phyloP scores from a whole-genome alignment of 1,140 invertebrate genomes.

The Battus philenor region DNA sequence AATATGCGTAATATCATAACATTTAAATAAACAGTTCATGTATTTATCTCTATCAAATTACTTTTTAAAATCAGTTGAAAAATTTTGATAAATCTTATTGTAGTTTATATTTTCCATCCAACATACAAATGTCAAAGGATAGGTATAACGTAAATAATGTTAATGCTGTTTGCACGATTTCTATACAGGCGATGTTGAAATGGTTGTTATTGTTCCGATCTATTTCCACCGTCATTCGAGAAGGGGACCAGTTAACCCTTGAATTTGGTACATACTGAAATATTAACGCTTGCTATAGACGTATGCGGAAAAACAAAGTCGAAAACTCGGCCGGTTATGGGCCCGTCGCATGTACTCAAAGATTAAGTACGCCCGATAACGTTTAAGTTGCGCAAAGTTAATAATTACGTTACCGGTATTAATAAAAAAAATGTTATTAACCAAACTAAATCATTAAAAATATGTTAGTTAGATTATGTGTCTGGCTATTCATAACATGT shows the following conservation, averaged over 20 bases:
- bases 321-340: conserved; percentile 67
- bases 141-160: conserved; percentile 11
- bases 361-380: conserved; percentile 34
- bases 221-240: conserved; percentile 29
- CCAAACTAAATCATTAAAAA: no score
- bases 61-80: no score
- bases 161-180: conserved; percentile 4
- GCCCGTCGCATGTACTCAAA: conserved; percentile 62
- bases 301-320: conserved; percentile 72
- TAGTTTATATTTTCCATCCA: not conserved
- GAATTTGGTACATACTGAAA: conserved; percentile 67
- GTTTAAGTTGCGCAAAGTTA: no score
- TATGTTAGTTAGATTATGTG: no score
- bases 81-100: not conserved
- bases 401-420: no score
- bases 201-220: conserved; percentile 33
- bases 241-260: conserved; percentile 59
- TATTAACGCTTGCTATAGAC: conserved; percentile 68
- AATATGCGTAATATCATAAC: not conserved
- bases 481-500: no score
- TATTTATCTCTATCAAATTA: no score
- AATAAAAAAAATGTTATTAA: no score
- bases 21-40: not conserved
- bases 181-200: conserved; percentile 18
- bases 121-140: not conserved